Conservation (phyloP, 92 coral and sea anemone genomes). For the Porites rus region DNA sequence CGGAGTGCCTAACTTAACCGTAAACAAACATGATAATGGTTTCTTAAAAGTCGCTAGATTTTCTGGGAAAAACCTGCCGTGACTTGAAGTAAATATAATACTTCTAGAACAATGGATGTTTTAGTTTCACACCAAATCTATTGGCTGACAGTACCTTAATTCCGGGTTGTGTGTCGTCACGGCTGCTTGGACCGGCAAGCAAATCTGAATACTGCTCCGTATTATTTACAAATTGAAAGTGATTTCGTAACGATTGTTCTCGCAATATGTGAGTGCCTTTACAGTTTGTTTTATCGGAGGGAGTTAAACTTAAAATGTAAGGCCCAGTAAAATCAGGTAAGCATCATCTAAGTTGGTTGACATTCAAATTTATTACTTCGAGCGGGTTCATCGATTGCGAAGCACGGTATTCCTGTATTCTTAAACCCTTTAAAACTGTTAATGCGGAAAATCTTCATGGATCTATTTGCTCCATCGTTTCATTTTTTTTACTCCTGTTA, state of each 20-base stretch:
- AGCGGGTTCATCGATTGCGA: too few species aligned
- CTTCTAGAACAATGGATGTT: not conserved
- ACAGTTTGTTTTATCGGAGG: too few species aligned
- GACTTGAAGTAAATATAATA: not conserved
- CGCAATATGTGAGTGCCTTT: too few species aligned
- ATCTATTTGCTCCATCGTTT: not conserved
- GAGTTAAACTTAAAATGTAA: too few species aligned
- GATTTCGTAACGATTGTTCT: too few species aligned
- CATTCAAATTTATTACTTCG: too few species aligned
- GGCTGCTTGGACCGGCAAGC: not conserved
- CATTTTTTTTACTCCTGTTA: too few species aligned
- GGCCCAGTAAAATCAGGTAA: too few species aligned
- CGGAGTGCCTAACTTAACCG: too few species aligned
- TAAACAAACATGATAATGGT: not conserved
- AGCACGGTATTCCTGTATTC: too few species aligned
- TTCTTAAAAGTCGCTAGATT: not conserved
- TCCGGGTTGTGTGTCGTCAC: not conserved
- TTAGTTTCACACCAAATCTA: not conserved
- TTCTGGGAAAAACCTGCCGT: slow-evolving; percentile 19
- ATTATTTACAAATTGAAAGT: too few species aligned
- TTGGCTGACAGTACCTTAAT: not conserved
- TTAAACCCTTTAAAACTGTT: not conserved
- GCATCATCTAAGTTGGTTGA: too few species aligned
- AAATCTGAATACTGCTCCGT: not conserved
- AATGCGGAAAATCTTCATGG: not conserved